Evolutionary conservation across 2,113 vertebrate species (phyloP).

Genomic region (Carassius gibelio): DNA sequence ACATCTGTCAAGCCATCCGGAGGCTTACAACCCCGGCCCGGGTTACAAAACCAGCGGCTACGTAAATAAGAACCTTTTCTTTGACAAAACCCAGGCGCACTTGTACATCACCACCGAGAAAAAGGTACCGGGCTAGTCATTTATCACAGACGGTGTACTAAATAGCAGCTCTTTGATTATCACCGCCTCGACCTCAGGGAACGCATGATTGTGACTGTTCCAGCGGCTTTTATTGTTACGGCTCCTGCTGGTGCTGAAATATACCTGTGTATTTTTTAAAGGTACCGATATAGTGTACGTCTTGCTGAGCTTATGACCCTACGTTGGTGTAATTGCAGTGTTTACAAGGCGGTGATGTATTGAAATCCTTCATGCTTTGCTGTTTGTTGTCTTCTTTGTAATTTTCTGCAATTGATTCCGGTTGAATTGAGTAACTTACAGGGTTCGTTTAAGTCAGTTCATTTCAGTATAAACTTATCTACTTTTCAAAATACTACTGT

Average conservation of each 20-base stretch:
- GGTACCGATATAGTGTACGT: not conserved
- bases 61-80: constrained; percentile 87
- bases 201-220: not conserved
- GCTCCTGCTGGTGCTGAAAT: constrained; percentile 12
- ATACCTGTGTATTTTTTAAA: not conserved
- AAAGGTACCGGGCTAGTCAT: constrained; percentile 78
- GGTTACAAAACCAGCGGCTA: constrained; percentile 80
- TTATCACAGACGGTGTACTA: constrained; percentile 40
- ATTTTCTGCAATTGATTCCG: constrained; percentile 1
- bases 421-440: not conserved
- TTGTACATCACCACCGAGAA: constrained; percentile 90
- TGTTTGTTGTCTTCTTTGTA: constrained; percentile 3
- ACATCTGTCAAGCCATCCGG: constrained; percentile 73
- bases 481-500: not conserved
- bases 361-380: not conserved
- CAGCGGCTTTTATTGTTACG: not conserved
- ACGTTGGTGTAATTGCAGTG: not conserved
- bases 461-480: not conserved
- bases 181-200: not conserved
- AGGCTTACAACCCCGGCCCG: constrained; percentile 77
- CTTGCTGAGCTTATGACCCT: not conserved
- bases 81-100: constrained; percentile 77
- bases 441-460: not conserved
- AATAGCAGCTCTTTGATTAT: not conserved
- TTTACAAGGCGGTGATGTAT: not conserved